phyloP scores from a whole-genome alignment of 2,888 invertebrate genomes.

The Callinectes sapidus region DNA sequence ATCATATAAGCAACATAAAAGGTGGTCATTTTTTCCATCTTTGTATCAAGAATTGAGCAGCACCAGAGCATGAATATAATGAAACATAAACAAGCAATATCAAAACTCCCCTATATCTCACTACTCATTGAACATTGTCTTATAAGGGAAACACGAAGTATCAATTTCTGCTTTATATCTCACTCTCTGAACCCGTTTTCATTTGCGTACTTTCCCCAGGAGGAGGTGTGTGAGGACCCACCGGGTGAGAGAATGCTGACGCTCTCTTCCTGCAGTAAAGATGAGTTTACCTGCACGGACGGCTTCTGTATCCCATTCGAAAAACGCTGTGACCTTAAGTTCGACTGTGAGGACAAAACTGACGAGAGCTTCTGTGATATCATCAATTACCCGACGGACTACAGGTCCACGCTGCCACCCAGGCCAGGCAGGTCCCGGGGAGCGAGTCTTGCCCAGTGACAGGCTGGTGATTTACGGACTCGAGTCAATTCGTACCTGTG shows the following conservation, averaged over 20 bases:
- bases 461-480: not conserved
- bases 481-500: not conserved
- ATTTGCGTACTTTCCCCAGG: slow-evolving; percentile 5
- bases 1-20: not conserved
- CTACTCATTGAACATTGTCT: too few species aligned
- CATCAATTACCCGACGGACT: slow-evolving; percentile 58
- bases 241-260: slow-evolving; percentile 42
- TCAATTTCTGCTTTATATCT: too few species aligned
- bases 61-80: too few species aligned
- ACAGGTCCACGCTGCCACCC: slow-evolving; percentile 56
- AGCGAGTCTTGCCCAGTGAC: not conserved
- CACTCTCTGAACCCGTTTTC: too few species aligned
- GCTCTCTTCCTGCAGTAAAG: slow-evolving; percentile 47
- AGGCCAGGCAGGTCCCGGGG: slow-evolving; percentile 48
- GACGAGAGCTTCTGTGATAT: slow-evolving; percentile 60
- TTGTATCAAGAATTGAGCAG: too few species aligned
- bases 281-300: slow-evolving; percentile 57
- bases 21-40: too few species aligned
- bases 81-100: too few species aligned
- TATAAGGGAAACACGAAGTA: too few species aligned
- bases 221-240: slow-evolving; percentile 34
- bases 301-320: slow-evolving; percentile 57
- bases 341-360: slow-evolving; percentile 63
- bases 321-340: slow-evolving; percentile 63
- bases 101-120: too few species aligned